These are phyloP conservation scores for Muscina levida DNA, from an alignment of 2,888 invertebrate species.

Conservation along the genomic window DNA sequence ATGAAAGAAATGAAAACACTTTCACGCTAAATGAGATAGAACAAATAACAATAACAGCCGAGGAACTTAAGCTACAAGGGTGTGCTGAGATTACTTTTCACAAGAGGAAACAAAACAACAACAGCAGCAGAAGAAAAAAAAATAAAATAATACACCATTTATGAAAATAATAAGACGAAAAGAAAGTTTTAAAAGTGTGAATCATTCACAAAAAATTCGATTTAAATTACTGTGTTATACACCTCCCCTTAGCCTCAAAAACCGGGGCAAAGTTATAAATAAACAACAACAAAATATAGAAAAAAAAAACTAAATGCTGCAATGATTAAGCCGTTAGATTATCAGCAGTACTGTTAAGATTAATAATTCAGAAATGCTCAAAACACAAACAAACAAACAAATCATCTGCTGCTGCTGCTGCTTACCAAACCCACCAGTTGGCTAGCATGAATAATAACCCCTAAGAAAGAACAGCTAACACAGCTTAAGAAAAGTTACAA, in stretches of 20 bases:
- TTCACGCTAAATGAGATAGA: conserved; percentile 29
- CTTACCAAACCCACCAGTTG: too few species aligned
- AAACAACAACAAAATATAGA: too few species aligned
- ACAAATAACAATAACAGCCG: too few species aligned
- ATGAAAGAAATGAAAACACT: conserved; percentile 44
- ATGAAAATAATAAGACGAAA: too few species aligned
- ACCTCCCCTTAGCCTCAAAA: too few species aligned
- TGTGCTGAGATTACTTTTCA: too few species aligned
- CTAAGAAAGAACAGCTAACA: background rate
- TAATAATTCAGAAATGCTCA: background rate
- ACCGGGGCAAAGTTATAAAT: conserved; percentile 13
- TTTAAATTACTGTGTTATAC: too few species aligned
- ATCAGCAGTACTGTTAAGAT: background rate
- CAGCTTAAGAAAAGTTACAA: conserved; percentile 38
- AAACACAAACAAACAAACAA: conserved; percentile 17
- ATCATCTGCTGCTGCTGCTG: too few species aligned
- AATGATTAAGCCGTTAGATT: conserved; percentile 37
- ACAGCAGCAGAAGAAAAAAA: background rate
- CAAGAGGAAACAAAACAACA: too few species aligned
- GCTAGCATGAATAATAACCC: too few species aligned
- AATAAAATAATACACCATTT: background rate
- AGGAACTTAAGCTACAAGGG: too few species aligned
- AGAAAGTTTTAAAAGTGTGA: background rate
- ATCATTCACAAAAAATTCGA: background rate
- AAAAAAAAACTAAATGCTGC: background rate